Conservation (phyloP, 2,797 vertebrate species). For the Moxostoma hubbsi region DNA sequence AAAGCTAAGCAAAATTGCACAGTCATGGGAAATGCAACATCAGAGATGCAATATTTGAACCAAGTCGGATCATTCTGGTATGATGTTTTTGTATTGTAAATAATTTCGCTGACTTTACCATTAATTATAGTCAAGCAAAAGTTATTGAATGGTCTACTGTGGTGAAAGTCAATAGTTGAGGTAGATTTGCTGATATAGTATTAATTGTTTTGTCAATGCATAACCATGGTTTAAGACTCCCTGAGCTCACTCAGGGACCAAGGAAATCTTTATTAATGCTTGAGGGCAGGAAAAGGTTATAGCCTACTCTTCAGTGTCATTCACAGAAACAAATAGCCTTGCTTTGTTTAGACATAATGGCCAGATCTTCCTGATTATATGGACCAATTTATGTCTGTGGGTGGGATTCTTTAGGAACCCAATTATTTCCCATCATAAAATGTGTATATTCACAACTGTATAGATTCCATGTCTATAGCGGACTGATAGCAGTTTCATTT, state of each 20-base stretch:
- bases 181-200: background rate
- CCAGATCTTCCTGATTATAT: background rate
- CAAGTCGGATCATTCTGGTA: background rate
- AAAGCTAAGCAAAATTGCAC: conserved; percentile 34
- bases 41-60: background rate
- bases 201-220: background rate
- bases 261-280: background rate
- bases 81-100: background rate
- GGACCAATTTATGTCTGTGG: background rate
- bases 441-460: background rate
- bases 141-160: background rate
- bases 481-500: background rate
- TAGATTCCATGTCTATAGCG: background rate
- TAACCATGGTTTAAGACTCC: background rate
- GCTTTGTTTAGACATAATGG: background rate
- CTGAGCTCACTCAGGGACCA: background rate
- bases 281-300: background rate
- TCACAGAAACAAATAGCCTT: background rate
- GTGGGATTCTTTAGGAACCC: background rate
- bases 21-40: background rate
- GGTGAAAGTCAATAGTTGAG: background rate
- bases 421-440: background rate
- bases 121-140: background rate
- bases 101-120: background rate
- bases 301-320: background rate